phyloP scores from a whole-genome alignment of 2,797 vertebrate species.

The Galaxias olidus region DNA sequence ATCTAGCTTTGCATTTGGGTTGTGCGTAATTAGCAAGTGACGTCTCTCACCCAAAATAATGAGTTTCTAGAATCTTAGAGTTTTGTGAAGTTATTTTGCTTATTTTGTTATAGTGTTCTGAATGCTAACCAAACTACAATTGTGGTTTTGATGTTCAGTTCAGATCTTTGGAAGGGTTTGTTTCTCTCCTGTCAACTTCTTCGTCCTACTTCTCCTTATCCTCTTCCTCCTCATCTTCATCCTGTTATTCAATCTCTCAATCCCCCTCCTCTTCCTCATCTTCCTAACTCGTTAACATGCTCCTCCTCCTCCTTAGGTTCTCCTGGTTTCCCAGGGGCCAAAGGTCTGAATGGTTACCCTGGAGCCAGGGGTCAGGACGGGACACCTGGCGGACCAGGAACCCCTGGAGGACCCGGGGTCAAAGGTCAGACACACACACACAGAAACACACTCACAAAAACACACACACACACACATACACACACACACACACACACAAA shows the following conservation, averaged over 20 bases:
- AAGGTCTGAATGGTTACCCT: conserved; percentile 77
- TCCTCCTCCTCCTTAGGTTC: conserved; percentile 66
- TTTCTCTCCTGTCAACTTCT: no score
- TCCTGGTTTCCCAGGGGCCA: conserved; percentile 75
- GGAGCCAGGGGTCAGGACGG: conserved; percentile 81
- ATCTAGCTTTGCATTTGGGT: no score
- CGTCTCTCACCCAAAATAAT: no score
- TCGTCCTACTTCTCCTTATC: not conserved
- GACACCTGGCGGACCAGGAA: conserved; percentile 69
- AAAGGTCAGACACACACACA: conserved; percentile 77
- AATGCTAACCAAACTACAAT: no score
- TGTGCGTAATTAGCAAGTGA: conserved; percentile 80
- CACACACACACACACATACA: conserved; percentile 1
- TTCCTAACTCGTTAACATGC: not conserved
- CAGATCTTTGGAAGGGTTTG: no score
- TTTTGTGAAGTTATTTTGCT: no score
- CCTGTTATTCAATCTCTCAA: not conserved
- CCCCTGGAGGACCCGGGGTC: conserved; percentile 72
- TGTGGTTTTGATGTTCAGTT: no score
- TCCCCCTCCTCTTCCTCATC: not conserved
- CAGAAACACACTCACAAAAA: not conserved
- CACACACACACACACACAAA: not conserved
- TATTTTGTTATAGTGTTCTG: no score
- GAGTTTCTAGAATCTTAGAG: no score
- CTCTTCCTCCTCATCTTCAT: no score